Base-by-base conservation (phyloP, 2,797 vertebrate species). In the Parauchenoglanis punctatus region DNA sequence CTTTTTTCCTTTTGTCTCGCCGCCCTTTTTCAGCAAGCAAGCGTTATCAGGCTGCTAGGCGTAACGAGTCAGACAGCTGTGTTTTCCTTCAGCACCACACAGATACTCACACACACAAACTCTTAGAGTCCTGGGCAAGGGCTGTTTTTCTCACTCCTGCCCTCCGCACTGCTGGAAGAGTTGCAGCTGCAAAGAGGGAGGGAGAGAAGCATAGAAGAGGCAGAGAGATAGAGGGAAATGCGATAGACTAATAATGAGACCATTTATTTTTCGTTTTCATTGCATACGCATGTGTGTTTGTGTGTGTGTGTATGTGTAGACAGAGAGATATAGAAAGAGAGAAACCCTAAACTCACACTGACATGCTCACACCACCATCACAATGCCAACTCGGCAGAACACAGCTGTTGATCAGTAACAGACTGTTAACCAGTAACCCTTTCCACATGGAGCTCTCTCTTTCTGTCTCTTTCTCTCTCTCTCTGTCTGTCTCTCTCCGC, bases 41-140 rank as follows among this genome's bases (percentile, higher is more conserved):
- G 46, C 72, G 85, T 85, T 90, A 83, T 84, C 82, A 78, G 80
- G 86, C 89, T 52, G 49, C 78, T 87, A 85, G 83, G 83, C 63
- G 3, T 91, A 90, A 91, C 44, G 85, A 90, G 86, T 86, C 86
- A 88, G 84, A 82, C 91, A 91, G 91, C 91, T 91, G 91, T 91
- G 90, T 91, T 91, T 91, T 89, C 90, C 83, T 87, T 89, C 81
- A 86, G 87, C 88, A 86, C 86, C 85, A 89, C 85, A 88, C 88
- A 86, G 75, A 87, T 70, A 87, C 28, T 82, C 52, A 65, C 83
- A 87, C 46, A 87, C 85, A 86, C 87, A 89, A 31, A 86, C 54
- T 86, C 84, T 59, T 65, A 83, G 68, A 68, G 86, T 89, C 87
- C 78, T 88, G 88, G 87, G 81, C 89, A 88, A 88, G 87, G 83